Percentiles rank a stretch among this genome's conserved stretches.
These are phyloP conservation scores for Orthosia gothica DNA, from an alignment of 2,888 invertebrate genomes.

Conservation along the genomic window DNA sequence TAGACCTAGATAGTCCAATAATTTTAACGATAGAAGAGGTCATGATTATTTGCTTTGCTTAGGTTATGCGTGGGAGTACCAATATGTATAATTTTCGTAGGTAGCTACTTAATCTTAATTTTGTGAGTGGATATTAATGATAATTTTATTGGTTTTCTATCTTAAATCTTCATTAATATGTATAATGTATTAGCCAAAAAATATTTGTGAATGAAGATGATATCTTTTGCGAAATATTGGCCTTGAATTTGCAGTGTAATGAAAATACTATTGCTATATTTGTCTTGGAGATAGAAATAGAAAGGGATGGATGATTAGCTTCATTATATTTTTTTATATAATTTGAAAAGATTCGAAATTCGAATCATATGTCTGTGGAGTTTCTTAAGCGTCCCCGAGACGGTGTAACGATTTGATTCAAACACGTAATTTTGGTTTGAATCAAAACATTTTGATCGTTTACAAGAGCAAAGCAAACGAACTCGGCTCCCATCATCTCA, in stretches of 20 bases:
- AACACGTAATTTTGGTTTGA: no score
- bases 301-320: not conserved
- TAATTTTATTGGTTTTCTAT: constrained; percentile 46
- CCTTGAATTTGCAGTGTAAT: not conserved
- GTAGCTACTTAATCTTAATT: constrained; percentile 43
- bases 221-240: not conserved
- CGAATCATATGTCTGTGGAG: no score
- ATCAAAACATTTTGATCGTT: no score
- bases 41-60: constrained; percentile 1
- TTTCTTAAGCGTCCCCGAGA: no score
- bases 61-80: constrained; percentile 40
- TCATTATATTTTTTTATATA: no score
- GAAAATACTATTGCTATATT: not conserved
- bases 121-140: constrained; percentile 47
- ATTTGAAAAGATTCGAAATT: no score
- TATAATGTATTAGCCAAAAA: constrained; percentile 12
- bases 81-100: constrained; percentile 36
- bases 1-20: not conserved
- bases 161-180: constrained; percentile 39
- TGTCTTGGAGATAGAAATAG: not conserved
- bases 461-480: no score
- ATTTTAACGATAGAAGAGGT: not conserved
- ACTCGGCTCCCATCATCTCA: no score
- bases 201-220: constrained; percentile 37
- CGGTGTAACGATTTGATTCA: no score